Conservation (phyloP, 2,113 vertebrate species). For the Petrocephalus zakoni region DNA sequence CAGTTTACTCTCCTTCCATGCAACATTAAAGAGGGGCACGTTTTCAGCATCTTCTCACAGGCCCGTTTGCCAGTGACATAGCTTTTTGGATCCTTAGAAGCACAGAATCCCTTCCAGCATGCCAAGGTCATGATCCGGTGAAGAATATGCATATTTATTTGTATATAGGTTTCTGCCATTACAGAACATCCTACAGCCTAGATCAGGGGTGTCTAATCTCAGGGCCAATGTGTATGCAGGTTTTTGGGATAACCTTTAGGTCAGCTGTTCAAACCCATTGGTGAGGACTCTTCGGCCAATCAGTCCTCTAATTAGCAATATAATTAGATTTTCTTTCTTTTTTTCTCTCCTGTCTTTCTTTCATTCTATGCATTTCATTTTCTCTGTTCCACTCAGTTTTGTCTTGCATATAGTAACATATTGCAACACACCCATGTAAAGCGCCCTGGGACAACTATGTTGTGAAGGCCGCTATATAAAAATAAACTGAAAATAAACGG, state of each 20-base stretch:
- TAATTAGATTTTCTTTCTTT: too few species aligned
- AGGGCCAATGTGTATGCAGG: background rate
- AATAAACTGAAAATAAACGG: too few species aligned
- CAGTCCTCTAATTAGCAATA: background rate
- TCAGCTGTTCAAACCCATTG: background rate
- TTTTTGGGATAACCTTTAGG: too few species aligned
- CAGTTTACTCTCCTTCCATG: background rate
- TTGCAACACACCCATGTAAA: too few species aligned
- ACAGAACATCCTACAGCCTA: background rate
- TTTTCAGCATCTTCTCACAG: background rate
- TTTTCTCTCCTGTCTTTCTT: too few species aligned
- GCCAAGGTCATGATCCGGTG: background rate
- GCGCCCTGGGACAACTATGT: too few species aligned
- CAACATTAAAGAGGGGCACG: background rate
- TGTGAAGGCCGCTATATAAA: too few species aligned
- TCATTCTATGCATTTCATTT: too few species aligned
- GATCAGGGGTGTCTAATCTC: background rate
- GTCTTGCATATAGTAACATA: too few species aligned
- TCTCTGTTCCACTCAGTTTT: too few species aligned
- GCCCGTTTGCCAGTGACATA: background rate
- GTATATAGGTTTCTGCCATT: background rate
- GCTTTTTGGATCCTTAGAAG: background rate
- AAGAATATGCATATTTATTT: background rate
- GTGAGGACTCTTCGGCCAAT: background rate
- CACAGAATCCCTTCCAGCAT: background rate